Evolutionary conservation across 1,140 invertebrate species (phyloP), one percentile per base, ranked within the genome.

Genomic region (Trichoplusia ni): DNA sequence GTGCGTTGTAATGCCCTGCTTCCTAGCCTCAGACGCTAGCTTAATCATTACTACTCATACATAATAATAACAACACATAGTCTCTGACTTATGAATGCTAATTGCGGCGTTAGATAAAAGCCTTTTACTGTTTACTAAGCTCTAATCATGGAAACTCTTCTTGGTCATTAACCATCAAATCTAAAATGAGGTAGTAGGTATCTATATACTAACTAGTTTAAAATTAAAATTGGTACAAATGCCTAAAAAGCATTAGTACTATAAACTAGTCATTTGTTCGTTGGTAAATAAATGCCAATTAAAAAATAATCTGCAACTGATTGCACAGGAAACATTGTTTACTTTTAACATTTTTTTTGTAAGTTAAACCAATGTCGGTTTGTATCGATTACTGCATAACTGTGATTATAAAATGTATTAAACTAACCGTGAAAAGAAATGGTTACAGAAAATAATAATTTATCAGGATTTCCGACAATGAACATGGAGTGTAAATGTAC

Each of bases 1-100:
- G 21, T 70, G 31, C 76, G 64, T 64, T 79, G 77, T 77, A 75
- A 77, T 81, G 71, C 74, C 75, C 74, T 79, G 68, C 74, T 75
- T 78, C 81, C 70, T 76, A 56, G 38, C 60, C 49, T 11, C 19
- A 38, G 31, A 47, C 29, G 18, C 37, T 42, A 40, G 11, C 33
- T 27, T 40, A 54, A 29, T 59, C 11, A 18, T 13, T 35, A 9
- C 29, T 11, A 60, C 56, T 46, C 42, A 37, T 19, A 25, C 27
- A 35, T 27, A 60, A 60, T 60, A 60, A 27, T 47, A 37, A 31
- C 18, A 14, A 11, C 13, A 9, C 25, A 47, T 7, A n/a, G 40
- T 11, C 23, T 14, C 14, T 1, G 19, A 44, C 14, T 58, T 44
- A 58, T 58, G 29, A 58, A 58, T 58, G 54, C 42, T 42, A 58